These are phyloP conservation scores for Tragopan temminckii DNA, from an alignment of 2,797 vertebrate genomes.

Conservation along the genomic window DNA sequence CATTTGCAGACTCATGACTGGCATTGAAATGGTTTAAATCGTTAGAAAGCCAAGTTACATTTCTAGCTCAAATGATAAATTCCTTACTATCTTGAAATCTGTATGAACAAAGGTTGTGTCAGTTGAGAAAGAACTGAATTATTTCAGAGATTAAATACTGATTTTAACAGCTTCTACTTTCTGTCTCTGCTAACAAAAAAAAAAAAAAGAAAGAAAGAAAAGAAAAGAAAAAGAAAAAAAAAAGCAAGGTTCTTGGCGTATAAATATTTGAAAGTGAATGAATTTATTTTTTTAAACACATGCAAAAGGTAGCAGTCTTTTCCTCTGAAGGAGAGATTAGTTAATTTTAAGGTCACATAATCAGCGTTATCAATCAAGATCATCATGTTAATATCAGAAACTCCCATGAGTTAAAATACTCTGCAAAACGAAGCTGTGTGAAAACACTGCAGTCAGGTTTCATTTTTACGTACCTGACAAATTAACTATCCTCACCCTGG, in stretches of 20 bases:
- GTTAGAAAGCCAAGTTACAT: neutral
- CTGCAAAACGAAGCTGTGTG: conserved; percentile 22
- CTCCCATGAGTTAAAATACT: conserved; percentile 40
- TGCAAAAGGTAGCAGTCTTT: neutral
- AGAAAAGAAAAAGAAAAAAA: neutral
- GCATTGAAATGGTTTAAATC: neutral
- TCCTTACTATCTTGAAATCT: neutral
- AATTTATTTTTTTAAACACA: neutral
- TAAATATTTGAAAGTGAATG: neutral
- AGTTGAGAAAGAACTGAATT: neutral
- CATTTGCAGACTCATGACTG: neutral
- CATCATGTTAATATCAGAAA: conserved; percentile 18
- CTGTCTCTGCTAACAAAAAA: neutral
- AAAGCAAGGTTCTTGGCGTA: neutral
- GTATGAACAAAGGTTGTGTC: neutral
- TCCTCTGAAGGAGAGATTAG: neutral
- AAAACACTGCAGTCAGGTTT: neutral
- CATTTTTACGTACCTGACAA: neutral
- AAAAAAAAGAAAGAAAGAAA: neutral
- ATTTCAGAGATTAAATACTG: neutral
- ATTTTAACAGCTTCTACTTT: neutral
- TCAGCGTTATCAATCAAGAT: conserved; percentile 55
- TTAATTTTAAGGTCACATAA: conserved; percentile 12
- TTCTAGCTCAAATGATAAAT: neutral
- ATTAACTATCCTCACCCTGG: neutral